A percentile compares a stretch with the other conserved stretches of the same genome.
Evolutionary conservation across 2,888 invertebrate species (phyloP).

Genomic region (Agapostemon virescens): DNA sequence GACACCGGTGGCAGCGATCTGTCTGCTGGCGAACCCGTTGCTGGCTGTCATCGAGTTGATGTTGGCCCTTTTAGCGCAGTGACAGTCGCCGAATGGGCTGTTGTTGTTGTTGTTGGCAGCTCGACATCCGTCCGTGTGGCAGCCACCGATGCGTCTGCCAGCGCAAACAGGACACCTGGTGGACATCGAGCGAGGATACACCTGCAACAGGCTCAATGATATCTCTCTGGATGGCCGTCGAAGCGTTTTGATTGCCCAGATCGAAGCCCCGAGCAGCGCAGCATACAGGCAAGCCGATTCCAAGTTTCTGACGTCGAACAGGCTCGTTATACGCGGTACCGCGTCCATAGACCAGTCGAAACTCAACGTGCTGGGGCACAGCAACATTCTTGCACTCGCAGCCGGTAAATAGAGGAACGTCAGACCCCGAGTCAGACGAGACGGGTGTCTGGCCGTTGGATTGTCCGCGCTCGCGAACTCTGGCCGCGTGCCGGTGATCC

Average conservation of each 20-base stretch:
- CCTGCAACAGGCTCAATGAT: conserved; percentile 21
- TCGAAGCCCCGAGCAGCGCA: conserved; percentile 72
- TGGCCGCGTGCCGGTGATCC: conserved; percentile 88
- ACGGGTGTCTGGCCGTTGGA: conserved; percentile 94
- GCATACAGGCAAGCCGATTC: conserved; percentile 89
- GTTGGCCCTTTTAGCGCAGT: conserved; percentile 79
- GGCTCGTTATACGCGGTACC: conserved; percentile 90
- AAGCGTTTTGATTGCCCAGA: conserved; percentile 73
- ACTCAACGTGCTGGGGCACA: conserved; percentile 93
- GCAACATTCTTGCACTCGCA: conserved; percentile 92
- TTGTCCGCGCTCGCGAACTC: conserved; percentile 97
- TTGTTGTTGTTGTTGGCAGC: conserved; percentile 88
- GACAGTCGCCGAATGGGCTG: conserved; percentile 81
- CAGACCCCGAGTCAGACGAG: conserved; percentile 89
- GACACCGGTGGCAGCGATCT: conserved; percentile 82
- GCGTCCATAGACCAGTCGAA: conserved; percentile 99
- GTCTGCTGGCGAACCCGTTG: conserved; percentile 81
- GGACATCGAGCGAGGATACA: conserved; percentile 65
- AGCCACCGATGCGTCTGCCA: conserved; percentile 85
- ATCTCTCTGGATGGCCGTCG: conserved; percentile 56
- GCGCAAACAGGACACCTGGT: conserved; percentile 86
- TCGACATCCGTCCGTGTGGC: conserved; percentile 87
- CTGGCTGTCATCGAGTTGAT: conserved; percentile 69
- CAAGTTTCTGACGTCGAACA: conserved; percentile 90
- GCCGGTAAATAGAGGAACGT: conserved; percentile 96